Evolutionary conservation across 2,888 invertebrate species (phyloP), one percentile per base, ranked within the genome.

Genomic region (Drosophila paranaensis): DNA sequence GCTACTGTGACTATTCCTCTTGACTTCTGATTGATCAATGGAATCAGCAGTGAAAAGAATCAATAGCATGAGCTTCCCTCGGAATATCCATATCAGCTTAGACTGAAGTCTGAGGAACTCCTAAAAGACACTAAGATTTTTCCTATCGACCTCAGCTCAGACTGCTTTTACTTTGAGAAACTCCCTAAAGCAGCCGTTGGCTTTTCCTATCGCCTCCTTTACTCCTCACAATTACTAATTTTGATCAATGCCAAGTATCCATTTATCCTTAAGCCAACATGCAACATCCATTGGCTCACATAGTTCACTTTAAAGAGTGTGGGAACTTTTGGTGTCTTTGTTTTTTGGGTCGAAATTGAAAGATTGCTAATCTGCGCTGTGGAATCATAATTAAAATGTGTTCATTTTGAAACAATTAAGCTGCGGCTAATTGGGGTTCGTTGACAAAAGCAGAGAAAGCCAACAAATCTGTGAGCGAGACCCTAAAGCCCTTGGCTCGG

Each of bases 401-500:
- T 51, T 64, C 50, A 42, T 45, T 51, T 37, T 16, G 11, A 45
- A 25, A 53, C 65, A 65, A 55, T 43, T 63, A 48, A 20, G 43
- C 6, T 43, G 25, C 40, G 13, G 43, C 74, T 65, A 76, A 76
- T 66, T 74, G 51, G 55, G 48, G n/a, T 54, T 10, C 40, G 58
- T 77, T 75, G 74, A 75, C 77, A 75, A 77, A 77, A 60, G 60
- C 60, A 66, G 60, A 54, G 48, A 60, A 60, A 67, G 67, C 71
- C 27, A 61, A 42, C 16, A 60, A 64, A 46, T 48, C 66, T 50
- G 45, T 46, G 43, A 57, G 45, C 55, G n/a, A 66, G 60, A 25
- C 35, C 50, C 46, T 55, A 82, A 69, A 43, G 58, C 53, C 60
- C 70, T 57, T 58, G 16, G 61, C 62, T 56, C 53, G 61, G 61